Conservation (phyloP, 64 coral and sea anemone genomes). For the Stichodactyla mertensii region DNA sequence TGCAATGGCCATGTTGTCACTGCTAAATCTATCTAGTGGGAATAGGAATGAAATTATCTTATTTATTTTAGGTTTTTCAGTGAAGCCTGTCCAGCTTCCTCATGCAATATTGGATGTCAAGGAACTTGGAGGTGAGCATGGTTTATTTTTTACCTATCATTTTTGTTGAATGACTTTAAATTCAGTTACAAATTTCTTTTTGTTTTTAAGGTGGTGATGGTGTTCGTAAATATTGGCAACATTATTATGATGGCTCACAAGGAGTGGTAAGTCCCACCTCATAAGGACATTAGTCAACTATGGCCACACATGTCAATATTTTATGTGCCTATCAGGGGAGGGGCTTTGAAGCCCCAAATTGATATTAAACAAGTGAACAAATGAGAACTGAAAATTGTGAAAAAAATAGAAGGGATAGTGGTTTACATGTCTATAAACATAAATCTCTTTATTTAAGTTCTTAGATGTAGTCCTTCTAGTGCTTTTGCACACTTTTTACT, state of each 20-base stretch:
- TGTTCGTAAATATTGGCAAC: constrained; percentile 89
- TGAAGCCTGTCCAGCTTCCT: constrained; percentile 80
- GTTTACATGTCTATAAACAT: no score
- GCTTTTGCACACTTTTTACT: no score
- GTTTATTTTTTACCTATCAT: neutral
- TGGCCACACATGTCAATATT: no score
- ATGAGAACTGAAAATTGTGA: no score
- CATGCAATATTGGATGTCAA: constrained; percentile 91
- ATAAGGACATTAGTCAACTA: no score
- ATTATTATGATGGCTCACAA: constrained; percentile 76
- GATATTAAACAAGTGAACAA: no score
- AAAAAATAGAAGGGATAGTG: no score
- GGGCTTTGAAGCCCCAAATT: no score
- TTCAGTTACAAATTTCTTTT: neutral
- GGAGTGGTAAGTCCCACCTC: constrained; percentile 64
- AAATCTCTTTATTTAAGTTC: no score
- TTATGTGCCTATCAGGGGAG: no score
- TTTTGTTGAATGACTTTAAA: neutral
- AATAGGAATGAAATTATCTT: neutral
- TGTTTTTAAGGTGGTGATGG: constrained; percentile 54
- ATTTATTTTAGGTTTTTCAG: constrained; percentile 75
- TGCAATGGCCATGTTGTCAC: neutral
- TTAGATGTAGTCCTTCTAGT: no score
- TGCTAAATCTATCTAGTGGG: neutral
- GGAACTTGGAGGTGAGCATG: constrained; percentile 83